phyloP scores from a whole-genome alignment of 2,113 vertebrate species.

The Nyctibius bracteatus region DNA sequence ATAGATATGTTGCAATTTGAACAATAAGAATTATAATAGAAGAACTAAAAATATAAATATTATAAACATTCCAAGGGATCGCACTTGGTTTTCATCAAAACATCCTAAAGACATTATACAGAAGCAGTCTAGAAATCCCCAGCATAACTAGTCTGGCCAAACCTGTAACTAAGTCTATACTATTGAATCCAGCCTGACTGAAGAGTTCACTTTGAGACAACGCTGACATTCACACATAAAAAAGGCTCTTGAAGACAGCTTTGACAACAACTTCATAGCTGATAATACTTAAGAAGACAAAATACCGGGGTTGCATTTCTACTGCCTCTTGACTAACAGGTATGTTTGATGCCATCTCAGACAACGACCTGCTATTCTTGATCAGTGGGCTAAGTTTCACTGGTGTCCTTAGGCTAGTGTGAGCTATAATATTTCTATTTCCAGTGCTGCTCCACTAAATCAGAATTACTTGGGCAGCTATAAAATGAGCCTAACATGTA shows the following conservation, averaged over 20 bases:
- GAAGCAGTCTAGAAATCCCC: not conserved
- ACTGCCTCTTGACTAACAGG: not conserved
- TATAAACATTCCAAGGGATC: not conserved
- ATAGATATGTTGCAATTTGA: not conserved
- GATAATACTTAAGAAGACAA: not conserved
- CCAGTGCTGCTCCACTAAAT: not conserved
- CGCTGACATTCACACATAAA: not conserved
- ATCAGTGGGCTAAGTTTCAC: not conserved
- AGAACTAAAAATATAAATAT: not conserved
- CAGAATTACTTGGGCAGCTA: not conserved
- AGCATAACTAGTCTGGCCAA: not conserved
- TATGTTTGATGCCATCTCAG: not conserved
- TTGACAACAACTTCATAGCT: not conserved
- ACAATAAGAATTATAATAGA: not conserved
- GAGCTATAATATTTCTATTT: not conserved
- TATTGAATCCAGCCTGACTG: not conserved
- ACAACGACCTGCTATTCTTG: not conserved
- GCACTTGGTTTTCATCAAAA: not conserved
- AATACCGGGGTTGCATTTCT: not conserved
- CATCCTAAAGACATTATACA: not conserved
- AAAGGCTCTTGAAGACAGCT: not conserved
- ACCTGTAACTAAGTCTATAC: not conserved
- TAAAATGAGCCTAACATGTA: not conserved
- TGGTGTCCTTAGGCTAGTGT: not conserved
- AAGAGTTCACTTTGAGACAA: not conserved